Base-by-base conservation (phyloP, 2,888 invertebrate species). In the Hipparchia semele region DNA sequence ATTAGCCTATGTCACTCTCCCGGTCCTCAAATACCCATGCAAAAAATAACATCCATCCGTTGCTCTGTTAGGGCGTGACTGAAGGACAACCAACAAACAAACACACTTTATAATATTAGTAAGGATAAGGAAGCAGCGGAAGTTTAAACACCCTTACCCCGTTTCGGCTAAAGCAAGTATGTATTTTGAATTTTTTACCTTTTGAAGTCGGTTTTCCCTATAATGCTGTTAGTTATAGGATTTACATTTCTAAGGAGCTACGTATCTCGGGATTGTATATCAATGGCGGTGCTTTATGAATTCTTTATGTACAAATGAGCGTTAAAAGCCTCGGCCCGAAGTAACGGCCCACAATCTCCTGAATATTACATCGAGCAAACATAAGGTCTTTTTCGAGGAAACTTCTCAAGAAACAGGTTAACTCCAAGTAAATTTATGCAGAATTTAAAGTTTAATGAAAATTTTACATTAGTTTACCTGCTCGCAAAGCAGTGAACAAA, bases 291-390 rank as follows among this genome's bases (percentile, higher is more conserved):
- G 69, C 69, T 61, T 73, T 73, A 73, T 75, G 64, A 71, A 73
- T 75, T 70, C 54, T 75, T 66, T 70, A 75, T 75, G 69, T 69
- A 61, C 49, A 69, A 73, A 75, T 75, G 71, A 73, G 69, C 70
- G 71, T 75, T 75, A 73, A 75, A 73, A 75, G 75, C 67, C 65
- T 51, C n/a, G 39, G 49, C 60, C 58, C 33, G 13, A 13, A 13
- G 69, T 58, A 69, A 73, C 61, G 13, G 69, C 69, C 61, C 69
- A 45, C 72, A 68, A 62, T 60, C 67, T 72, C 61, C 10, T 72
- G 62, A 67, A 72, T 72, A 72, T 72, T 72, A 72, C 72, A 72
- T 62, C 61, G 54, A 68, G 49, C 54, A 45, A 68, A 72, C 68
- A 72, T 69, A 46, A 54, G 67, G 72, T 62, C 67, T 65, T 68